Evolutionary conservation across 2,113 vertebrate genomes (phyloP), one percentile per base, ranked within the genome.

Genomic region (Rallus limicola): DNA sequence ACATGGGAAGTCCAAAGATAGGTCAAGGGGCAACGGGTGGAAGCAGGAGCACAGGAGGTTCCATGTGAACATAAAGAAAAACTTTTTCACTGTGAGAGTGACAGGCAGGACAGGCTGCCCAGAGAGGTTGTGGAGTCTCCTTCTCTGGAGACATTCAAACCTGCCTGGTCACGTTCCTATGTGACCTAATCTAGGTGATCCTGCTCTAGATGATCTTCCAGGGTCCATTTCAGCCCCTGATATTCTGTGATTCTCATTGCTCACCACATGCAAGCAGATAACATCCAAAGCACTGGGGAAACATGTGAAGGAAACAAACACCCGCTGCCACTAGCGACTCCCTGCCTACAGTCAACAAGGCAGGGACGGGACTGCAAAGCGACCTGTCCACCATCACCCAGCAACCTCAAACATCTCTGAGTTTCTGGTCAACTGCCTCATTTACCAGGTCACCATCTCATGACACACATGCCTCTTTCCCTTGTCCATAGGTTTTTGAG

Each of bases 301-400:
- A 91, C 58, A 78, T 16, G 40, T 4, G 2, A 74, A 87, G 69
- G 75, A 84, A 86, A 93, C 55, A 89, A 90, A 93, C 60, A 69
- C 4, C 23, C 78, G 78, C 58, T 79, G 80, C 69, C 69, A 48
- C 10, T 5, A 86, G 84, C 81, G 84, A 80, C 78, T 80, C 86
- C 88, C 58, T 79, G 71, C 50, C 80, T 40, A 94, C 85, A 60
- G 82, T 33, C 79, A 96, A 88, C 71, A 90, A 63, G 11, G 67
- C 60, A 59, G 58, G 64, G 63, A 29, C 2, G 3, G 31, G 75
- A 82, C 0, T 38, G 25, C 69, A 83, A 75, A 52, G 38, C 0
- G 1, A 76, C 62, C 59, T 59, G n/a, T 5, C 31, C 53, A 33
- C 44, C 19, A 50, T 26, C 62, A 52, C 67, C 50, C 53, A 89